Evolutionary conservation across 1,140 invertebrate species (phyloP).

Genomic region (Brachionus rotundiformis): DNA sequence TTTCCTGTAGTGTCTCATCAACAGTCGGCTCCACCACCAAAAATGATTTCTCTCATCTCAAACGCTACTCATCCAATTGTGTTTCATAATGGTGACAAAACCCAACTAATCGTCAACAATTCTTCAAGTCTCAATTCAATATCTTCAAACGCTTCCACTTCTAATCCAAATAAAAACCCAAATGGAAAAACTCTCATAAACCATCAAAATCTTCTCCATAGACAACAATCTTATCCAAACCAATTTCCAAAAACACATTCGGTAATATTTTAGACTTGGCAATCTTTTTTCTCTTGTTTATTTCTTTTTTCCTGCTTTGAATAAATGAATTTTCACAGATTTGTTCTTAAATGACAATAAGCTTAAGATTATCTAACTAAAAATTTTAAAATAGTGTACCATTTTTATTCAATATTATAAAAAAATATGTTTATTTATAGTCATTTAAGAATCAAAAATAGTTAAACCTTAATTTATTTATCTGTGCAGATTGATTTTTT

Average conservation of each 20-base stretch:
- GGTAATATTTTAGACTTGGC: neutral
- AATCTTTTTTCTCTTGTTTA: neutral
- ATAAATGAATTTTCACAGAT: slow-evolving; percentile 43
- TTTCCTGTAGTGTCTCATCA: neutral
- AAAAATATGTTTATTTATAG: neutral
- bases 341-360: neutral
- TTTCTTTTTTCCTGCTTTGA: slow-evolving; percentile 25
- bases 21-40: slow-evolving; percentile 1
- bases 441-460: neutral
- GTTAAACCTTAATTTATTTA: neutral
- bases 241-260: slow-evolving; percentile 32
- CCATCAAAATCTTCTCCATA: neutral
- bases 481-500: slow-evolving; percentile 28
- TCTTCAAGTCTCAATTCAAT: neutral
- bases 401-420: neutral
- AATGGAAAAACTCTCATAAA: neutral
- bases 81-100: slow-evolving; percentile 37
- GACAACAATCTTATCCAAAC: slow-evolving; percentile 26
- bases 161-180: neutral
- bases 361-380: too few species aligned
- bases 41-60: neutral
- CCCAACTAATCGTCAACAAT: slow-evolving; percentile 33
- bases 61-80: slow-evolving; percentile 42
- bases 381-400: too few species aligned
- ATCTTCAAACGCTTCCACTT: neutral